These are phyloP conservation scores for Subacronicta megacephala DNA, from an alignment of 2,888 invertebrate genomes.

Conservation along the genomic window DNA sequence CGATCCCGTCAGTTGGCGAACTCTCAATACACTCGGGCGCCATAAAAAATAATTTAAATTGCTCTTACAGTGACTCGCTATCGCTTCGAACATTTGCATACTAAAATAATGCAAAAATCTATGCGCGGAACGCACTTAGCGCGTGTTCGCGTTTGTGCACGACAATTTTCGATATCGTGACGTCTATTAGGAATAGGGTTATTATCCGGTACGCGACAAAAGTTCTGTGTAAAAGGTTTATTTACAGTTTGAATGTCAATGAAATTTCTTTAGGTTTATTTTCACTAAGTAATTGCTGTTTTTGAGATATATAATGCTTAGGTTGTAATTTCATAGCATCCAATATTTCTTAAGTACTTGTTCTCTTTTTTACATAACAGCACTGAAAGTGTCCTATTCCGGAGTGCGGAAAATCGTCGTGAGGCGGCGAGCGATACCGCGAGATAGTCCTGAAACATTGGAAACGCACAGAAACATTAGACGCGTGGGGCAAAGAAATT, in stretches of 20 bases:
- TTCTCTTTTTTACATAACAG: too few relatives aligned
- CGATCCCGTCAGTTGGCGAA: conserved; percentile 74
- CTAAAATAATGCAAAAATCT: conserved; percentile 90
- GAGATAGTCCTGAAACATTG: conserved; percentile 61
- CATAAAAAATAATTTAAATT: conserved; percentile 91
- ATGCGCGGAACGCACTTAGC: conserved; percentile 81
- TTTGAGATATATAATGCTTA: too few relatives aligned
- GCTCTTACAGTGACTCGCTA: conserved; percentile 88
- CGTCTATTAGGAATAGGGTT: conserved; percentile 12
- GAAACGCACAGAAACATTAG: conserved; percentile 79
- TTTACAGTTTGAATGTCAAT: too few relatives aligned
- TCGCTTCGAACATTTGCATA: conserved; percentile 88
- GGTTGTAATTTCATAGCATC: too few relatives aligned
- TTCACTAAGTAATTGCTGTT: too few relatives aligned
- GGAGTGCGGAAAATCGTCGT: too few relatives aligned
- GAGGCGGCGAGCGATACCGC: too few relatives aligned
- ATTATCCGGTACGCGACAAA: too few relatives aligned
- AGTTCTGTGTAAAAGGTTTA: too few relatives aligned
- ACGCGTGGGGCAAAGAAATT: conserved; percentile 86
- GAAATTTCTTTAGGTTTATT: too few relatives aligned
- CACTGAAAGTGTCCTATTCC: too few relatives aligned
- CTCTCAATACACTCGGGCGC: conserved; percentile 88
- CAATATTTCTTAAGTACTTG: too few relatives aligned
- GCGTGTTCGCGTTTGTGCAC: conserved; percentile 69
- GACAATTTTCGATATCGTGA: conserved; percentile 37